Percentiles rank a stretch among this genome's conserved stretches.
Conservation (phyloP, 35 echinoderm and acorn worm species). For the Apostichopus parvimensis region DNA sequence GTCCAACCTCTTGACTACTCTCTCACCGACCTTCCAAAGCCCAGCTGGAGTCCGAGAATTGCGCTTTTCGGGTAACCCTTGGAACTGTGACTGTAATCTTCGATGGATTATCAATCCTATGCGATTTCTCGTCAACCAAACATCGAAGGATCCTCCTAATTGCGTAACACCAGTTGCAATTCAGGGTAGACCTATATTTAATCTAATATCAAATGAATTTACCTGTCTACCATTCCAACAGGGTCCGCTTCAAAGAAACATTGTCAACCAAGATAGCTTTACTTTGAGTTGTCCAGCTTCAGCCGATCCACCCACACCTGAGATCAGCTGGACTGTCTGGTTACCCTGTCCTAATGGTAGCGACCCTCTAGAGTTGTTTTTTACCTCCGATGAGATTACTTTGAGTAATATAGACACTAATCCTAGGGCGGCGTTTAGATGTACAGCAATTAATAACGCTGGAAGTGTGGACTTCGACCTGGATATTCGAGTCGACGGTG, state of each 20-base stretch:
- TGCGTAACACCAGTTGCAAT: background rate
- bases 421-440: no score
- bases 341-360: background rate
- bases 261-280: no score
- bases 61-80: constrained; percentile 30
- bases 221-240: constrained; percentile 11
- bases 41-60: background rate
- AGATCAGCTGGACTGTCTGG: constrained; percentile 37
- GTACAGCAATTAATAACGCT: no score
- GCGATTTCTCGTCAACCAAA: background rate
- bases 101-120: constrained; percentile 23
- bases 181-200: background rate
- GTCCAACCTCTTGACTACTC: constrained; percentile 18
- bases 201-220: background rate
- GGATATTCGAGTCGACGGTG: constrained; percentile 21
- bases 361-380: no score
- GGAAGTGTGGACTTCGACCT: background rate
- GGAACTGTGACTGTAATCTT: constrained; percentile 52
- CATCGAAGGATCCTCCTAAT: background rate
- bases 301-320: constrained; percentile 34
- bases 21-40: constrained; percentile 9
- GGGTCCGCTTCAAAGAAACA: background rate
- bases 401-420: no score
- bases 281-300: constrained; percentile 32
- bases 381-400: no score